A percentile compares a stretch with the other conserved stretches of the same genome.
Conservation (phyloP, 2,797 vertebrate species). For the Mionectes olivaceus region DNA sequence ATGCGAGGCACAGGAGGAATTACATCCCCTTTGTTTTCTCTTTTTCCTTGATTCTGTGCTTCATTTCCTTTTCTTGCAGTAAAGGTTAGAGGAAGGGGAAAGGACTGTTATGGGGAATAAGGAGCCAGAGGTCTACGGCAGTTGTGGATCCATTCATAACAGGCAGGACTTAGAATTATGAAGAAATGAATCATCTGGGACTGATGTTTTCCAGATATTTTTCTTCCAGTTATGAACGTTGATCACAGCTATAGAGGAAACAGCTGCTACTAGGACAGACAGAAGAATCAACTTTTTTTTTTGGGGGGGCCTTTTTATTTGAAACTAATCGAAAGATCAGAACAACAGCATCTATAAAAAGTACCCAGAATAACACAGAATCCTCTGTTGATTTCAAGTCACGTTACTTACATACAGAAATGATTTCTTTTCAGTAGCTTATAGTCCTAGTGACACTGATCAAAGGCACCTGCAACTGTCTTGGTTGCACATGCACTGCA, state of each 20-base stretch:
- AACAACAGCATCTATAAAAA: slow-evolving; percentile 57
- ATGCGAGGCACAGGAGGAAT: neutral
- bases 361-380: slow-evolving; percentile 39
- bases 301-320: slow-evolving; percentile 51
- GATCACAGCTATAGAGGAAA: neutral
- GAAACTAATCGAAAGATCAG: slow-evolving; percentile 21
- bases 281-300: slow-evolving; percentile 18
- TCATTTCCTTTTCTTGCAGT: neutral
- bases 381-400: slow-evolving; percentile 13
- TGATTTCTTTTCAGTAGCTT: slow-evolving; percentile 26
- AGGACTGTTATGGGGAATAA: neutral
- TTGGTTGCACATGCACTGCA: slow-evolving; percentile 59
- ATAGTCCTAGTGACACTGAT: slow-evolving; percentile 14
- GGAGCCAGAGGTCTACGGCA: neutral
- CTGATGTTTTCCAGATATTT: neutral
- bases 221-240: neutral
- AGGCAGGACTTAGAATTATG: neutral
- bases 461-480: slow-evolving; percentile 65
- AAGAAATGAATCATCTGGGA: neutral
- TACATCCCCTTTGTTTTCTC: neutral
- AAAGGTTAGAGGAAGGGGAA: slow-evolving; percentile 18
- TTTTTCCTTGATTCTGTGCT: neutral
- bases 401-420: slow-evolving; percentile 50
- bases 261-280: slow-evolving; percentile 1
- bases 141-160: neutral